Conservation (phyloP, 2,113 vertebrate genomes). For the Macquaria australasica region DNA sequence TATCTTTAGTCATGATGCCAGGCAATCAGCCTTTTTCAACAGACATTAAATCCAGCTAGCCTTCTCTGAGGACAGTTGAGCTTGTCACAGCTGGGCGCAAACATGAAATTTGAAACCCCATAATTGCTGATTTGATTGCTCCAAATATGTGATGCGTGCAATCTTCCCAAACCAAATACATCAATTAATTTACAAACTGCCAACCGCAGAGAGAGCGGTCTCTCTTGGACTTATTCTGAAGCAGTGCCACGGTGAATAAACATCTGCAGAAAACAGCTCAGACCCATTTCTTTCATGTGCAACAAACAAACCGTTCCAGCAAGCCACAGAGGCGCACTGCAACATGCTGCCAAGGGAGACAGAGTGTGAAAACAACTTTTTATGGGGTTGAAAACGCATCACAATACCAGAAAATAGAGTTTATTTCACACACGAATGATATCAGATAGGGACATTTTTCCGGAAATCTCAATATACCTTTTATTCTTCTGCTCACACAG, state of each 20-base stretch:
- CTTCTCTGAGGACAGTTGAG: slow-evolving; percentile 57
- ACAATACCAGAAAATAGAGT: slow-evolving; percentile 55
- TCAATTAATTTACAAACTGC: slow-evolving; percentile 74
- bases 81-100: slow-evolving; percentile 71
- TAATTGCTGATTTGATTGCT: slow-evolving; percentile 77
- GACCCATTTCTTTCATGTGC: slow-evolving; percentile 68
- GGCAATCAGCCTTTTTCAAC: slow-evolving; percentile 40
- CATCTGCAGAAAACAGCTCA: slow-evolving; percentile 71
- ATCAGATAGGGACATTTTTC: slow-evolving; percentile 18
- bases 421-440: slow-evolving; percentile 60
- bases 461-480: slow-evolving; percentile 25
- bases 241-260: slow-evolving; percentile 68
- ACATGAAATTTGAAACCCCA: slow-evolving; percentile 74
- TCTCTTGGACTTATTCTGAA: slow-evolving; percentile 60
- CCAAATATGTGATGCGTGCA: slow-evolving; percentile 67
- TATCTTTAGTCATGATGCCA: slow-evolving; percentile 45
- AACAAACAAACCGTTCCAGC: slow-evolving; percentile 74
- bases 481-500: slow-evolving; percentile 33
- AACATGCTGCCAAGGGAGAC: slow-evolving; percentile 61
- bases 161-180: slow-evolving; percentile 73
- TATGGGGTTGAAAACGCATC: slow-evolving; percentile 52
- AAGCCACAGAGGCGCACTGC: slow-evolving; percentile 61
- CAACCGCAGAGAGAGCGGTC: slow-evolving; percentile 52
- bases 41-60: slow-evolving; percentile 58
- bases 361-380: slow-evolving; percentile 70